phyloP scores from a whole-genome alignment of 2,113 vertebrate genomes.

The Sisor rabdophorus region DNA sequence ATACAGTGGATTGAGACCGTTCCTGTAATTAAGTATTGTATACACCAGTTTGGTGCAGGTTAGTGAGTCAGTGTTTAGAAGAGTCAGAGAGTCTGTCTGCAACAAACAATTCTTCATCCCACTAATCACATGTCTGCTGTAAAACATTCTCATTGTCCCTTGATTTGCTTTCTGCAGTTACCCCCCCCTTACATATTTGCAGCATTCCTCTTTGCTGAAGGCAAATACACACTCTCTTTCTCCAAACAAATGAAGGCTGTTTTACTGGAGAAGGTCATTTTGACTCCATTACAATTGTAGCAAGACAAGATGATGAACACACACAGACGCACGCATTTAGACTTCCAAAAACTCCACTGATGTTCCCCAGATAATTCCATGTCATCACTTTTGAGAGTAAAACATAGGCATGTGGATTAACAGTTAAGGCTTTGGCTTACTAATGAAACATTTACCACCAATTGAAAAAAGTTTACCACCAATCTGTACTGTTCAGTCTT shows the following conservation, averaged over 20 bases:
- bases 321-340: background rate
- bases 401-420: too few relatives aligned
- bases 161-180: background rate
- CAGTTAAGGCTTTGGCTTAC: too few relatives aligned
- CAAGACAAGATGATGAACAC: slow-evolving; percentile 1
- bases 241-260: slow-evolving; percentile 33
- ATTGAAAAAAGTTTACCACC: too few relatives aligned
- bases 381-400: background rate
- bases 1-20: background rate
- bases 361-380: background rate
- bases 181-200: background rate
- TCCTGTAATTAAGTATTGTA: background rate
- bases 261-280: slow-evolving; percentile 40
- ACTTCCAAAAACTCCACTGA: background rate
- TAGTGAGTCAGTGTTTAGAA: background rate
- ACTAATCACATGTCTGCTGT: background rate
- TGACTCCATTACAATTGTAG: slow-evolving; percentile 40
- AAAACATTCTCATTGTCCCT: background rate
- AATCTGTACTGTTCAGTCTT: too few relatives aligned
- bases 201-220: background rate
- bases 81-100: background rate
- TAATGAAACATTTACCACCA: too few relatives aligned
- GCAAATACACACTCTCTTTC: slow-evolving; percentile 18
- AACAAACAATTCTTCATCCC: background rate
- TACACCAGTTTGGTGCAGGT: background rate